A percentile compares a stretch with the other conserved stretches of the same genome.
These are phyloP conservation scores for Anodontia alba DNA, from an alignment of 2,888 invertebrate genomes.

Conservation along the genomic window DNA sequence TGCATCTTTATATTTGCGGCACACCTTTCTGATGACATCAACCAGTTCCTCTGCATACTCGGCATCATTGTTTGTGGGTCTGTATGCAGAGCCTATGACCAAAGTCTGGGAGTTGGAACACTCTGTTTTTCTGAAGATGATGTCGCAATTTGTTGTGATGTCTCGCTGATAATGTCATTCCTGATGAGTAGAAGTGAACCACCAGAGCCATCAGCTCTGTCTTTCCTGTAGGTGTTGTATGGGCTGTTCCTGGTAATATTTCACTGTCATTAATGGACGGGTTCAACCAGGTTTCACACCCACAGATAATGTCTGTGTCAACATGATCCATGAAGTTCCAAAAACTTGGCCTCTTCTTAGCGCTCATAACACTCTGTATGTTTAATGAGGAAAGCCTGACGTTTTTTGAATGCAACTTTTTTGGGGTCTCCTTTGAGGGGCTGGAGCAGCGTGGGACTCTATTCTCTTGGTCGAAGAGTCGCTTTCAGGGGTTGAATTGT, in stretches of 20 bases:
- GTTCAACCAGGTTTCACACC: slow-evolving; percentile 32
- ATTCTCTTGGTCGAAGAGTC: not conserved
- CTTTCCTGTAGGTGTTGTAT: slow-evolving; percentile 25
- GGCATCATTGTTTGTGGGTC: slow-evolving; percentile 31
- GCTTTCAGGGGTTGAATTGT: not conserved
- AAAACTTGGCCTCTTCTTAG: too few relatives aligned
- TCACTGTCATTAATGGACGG: slow-evolving; percentile 14
- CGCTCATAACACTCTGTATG: too few relatives aligned
- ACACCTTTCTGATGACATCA: not conserved
- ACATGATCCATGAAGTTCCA: slow-evolving; percentile 22
- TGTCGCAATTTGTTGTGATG: slow-evolving; percentile 6
- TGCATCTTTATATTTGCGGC: not conserved
- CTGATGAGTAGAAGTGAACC: slow-evolving; percentile 19
- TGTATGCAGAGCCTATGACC: slow-evolving; percentile 27
- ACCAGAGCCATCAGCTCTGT: slow-evolving; percentile 32
- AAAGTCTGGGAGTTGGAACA: too few relatives aligned
- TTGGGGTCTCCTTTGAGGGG: not conserved
- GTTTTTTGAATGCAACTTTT: not conserved
- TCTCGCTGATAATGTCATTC: too few relatives aligned
- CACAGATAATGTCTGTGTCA: slow-evolving; percentile 26
- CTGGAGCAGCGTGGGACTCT: not conserved
- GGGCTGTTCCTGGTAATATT: slow-evolving; percentile 22
- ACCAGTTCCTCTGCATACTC: not conserved
- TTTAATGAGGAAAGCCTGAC: not conserved
- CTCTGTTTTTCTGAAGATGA: slow-evolving; percentile 22